phyloP scores from a whole-genome alignment of 2,888 invertebrate genomes.

The Nymphalis polychloros region DNA sequence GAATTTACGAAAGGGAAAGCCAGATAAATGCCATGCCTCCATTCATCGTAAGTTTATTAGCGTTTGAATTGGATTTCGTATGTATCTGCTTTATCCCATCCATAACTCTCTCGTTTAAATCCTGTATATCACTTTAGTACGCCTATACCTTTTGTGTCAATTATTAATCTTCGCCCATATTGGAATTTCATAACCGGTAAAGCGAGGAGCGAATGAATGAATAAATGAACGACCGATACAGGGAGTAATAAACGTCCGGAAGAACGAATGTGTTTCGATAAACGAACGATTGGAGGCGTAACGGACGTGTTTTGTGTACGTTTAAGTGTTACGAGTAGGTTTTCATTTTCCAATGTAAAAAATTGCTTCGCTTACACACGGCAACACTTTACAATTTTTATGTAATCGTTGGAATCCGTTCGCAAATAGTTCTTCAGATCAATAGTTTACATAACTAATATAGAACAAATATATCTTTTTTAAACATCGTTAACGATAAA shows the following conservation, averaged over 20 bases:
- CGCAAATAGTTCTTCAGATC: too few species aligned
- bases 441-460: too few species aligned
- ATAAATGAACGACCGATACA: slow-evolving; percentile 19
- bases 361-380: slow-evolving; percentile 3
- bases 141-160: slow-evolving; percentile 30
- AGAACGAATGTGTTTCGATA: slow-evolving; percentile 34
- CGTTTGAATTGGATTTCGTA: slow-evolving; percentile 19
- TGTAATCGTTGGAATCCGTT: too few species aligned
- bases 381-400: neutral
- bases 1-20: slow-evolving; percentile 3
- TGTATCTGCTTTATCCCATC: slow-evolving; percentile 25
- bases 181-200: slow-evolving; percentile 30
- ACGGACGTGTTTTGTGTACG: slow-evolving; percentile 10
- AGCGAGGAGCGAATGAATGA: slow-evolving; percentile 32
- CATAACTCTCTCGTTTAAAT: slow-evolving; percentile 26
- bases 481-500: too few species aligned
- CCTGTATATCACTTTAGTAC: slow-evolving; percentile 30
- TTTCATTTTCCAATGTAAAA: slow-evolving; percentile 10
- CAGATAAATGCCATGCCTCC: slow-evolving; percentile 7
- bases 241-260: slow-evolving; percentile 31
- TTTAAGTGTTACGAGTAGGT: slow-evolving; percentile 10
- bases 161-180: slow-evolving; percentile 30
- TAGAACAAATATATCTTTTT: too few species aligned
- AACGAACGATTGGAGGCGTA: slow-evolving; percentile 29
- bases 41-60: slow-evolving; percentile 28